phyloP scores from a whole-genome alignment of 2,888 invertebrate species.

The Marronus borbonicus region DNA sequence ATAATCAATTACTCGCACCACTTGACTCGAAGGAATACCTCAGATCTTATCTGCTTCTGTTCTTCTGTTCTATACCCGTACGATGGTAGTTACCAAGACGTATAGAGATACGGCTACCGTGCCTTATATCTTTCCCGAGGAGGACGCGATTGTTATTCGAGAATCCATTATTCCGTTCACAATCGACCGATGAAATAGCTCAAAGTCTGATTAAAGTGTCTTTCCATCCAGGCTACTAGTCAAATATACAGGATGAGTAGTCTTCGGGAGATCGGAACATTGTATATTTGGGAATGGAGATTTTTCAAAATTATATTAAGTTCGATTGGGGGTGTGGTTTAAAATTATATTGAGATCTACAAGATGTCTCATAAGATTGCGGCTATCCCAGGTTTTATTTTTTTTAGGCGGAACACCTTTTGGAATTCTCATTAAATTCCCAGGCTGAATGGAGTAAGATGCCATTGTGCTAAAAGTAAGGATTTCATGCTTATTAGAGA shows the following conservation, averaged over 20 bases:
- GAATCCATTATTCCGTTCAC: slow-evolving; percentile 49
- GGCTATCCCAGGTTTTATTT: too few species aligned
- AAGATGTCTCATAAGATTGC: too few species aligned
- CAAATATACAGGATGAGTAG: background rate
- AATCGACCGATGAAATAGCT: slow-evolving; percentile 48
- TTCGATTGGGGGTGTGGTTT: too few species aligned
- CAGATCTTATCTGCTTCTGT: slow-evolving; percentile 27
- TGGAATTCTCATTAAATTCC: too few species aligned
- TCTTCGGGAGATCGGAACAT: background rate
- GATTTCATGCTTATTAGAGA: too few species aligned
- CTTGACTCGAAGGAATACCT: slow-evolving; percentile 20
- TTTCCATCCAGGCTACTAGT: slow-evolving; percentile 3
- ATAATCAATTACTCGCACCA: slow-evolving; percentile 25
- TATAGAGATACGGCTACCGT: slow-evolving; percentile 27
- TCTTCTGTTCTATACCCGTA: background rate
- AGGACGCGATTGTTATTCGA: slow-evolving; percentile 27
- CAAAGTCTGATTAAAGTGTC: slow-evolving; percentile 49
- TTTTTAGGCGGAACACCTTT: too few species aligned
- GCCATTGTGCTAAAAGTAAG: too few species aligned
- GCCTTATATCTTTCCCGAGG: slow-evolving; percentile 31
- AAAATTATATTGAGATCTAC: too few species aligned
- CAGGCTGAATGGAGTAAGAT: too few species aligned
- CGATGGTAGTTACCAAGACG: background rate
- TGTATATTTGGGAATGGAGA: too few species aligned
- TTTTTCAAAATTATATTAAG: too few species aligned